A percentile compares a stretch with the other conserved stretches of the same genome.
These are phyloP conservation scores for Macropis europaea DNA, from an alignment of 2,888 invertebrate species.

Conservation along the genomic window DNA sequence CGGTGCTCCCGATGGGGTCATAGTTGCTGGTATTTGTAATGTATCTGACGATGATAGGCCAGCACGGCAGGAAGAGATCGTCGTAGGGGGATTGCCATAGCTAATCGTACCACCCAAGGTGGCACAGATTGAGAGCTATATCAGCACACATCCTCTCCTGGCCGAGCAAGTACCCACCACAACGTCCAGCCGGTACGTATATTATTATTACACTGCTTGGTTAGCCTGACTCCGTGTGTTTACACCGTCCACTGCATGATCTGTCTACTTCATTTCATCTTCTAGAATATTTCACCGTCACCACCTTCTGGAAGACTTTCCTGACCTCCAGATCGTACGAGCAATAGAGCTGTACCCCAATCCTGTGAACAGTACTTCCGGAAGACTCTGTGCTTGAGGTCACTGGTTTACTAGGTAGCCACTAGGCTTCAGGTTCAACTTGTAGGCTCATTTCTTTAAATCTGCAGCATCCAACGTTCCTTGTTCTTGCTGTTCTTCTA, in stretches of 20 bases:
- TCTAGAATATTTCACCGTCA: not conserved
- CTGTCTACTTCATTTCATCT: not conserved
- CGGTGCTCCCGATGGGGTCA: conserved; percentile 64
- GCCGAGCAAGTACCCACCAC: conserved; percentile 34
- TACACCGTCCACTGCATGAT: not conserved
- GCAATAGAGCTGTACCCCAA: no score
- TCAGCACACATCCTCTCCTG: conserved; percentile 77
- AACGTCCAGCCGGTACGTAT: conserved; percentile 31
- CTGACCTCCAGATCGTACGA: not conserved
- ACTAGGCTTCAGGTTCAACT: no score
- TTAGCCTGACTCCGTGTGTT: not conserved
- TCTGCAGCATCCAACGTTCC: not conserved
- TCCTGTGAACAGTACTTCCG: no score
- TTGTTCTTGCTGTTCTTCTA: no score
- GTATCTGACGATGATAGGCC: conserved; percentile 71
- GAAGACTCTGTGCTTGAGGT: no score
- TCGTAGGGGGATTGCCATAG: conserved; percentile 74
- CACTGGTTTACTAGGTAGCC: no score
- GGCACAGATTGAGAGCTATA: conserved; percentile 79
- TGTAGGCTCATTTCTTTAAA: not conserved
- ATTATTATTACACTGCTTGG: conserved; percentile 2
- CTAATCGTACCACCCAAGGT: conserved; percentile 80
- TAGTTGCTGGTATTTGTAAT: conserved; percentile 63
- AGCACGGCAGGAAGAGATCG: conserved; percentile 76
- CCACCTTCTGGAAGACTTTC: not conserved